phyloP scores from a whole-genome alignment of 2,888 invertebrate genomes.

The Trilocha varians region DNA sequence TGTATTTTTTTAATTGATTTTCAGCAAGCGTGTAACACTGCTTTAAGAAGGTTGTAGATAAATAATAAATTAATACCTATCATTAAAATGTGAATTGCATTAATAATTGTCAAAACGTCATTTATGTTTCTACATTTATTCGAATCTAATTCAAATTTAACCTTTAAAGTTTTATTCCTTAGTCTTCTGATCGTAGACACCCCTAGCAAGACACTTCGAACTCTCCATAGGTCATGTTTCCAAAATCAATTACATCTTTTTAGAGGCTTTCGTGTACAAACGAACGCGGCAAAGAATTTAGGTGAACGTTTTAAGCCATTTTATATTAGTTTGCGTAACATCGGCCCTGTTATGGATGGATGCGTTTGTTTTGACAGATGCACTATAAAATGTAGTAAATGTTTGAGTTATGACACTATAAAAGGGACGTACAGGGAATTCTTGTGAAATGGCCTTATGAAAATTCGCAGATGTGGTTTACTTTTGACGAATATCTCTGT shows the following conservation, averaged over 20 bases:
- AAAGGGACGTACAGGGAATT: conserved; percentile 26
- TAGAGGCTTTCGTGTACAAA: conserved; percentile 32
- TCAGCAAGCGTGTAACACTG: no score
- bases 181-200: conserved; percentile 9
- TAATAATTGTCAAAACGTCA: no score
- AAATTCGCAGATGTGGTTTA: conserved; percentile 2
- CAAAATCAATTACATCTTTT: conserved; percentile 50
- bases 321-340: conserved; percentile 17
- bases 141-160: no score
- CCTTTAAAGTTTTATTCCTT: no score
- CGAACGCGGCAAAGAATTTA: conserved; percentile 28
- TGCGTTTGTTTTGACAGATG: conserved; percentile 52
- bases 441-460: conserved; percentile 21
- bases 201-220: conserved; percentile 15
- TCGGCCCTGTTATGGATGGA: conserved; percentile 18
- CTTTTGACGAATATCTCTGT: neutral
- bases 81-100: neutral
- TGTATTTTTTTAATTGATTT: no score
- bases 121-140: no score
- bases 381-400: conserved; percentile 39
- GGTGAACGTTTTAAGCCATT: conserved; percentile 17
- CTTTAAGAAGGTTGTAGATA: neutral
- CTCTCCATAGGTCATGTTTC: conserved; percentile 29
- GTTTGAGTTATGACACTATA: conserved; percentile 39
- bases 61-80: no score